Evolutionary conservation across 2,888 invertebrate genomes (phyloP), one percentile per base, ranked within the genome.

Genomic region (Pheosia gnoma): DNA sequence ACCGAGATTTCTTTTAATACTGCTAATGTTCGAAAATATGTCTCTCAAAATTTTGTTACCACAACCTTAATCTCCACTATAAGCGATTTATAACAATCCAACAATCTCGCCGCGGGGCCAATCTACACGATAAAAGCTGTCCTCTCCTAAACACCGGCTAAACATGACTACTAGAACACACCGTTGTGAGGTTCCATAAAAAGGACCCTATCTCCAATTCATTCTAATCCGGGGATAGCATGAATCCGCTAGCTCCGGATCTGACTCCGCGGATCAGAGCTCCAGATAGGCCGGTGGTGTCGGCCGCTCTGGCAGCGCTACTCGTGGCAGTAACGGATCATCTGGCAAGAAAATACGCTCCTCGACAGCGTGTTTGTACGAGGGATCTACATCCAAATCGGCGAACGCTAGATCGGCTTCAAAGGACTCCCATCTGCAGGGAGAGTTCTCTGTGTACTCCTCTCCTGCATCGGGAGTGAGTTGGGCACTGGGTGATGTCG

Each of bases 391-490:
- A 77, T 95, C 95, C 66, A 95, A 90, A 77, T 95, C 94, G 61
- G 95, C 94, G 65, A 95, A 83, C 67, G 95, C 95, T 70, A 95
- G 81, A 82, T 95, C 95, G 58, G 95, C 91, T 83, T 95, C 95
- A 45, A 95, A 91, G 36, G 95, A 91, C 82, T 95, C 95, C 95
- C 95, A 95, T 61, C 95, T 91, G 69, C 95, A 95, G 55, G 94
- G 94, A 60, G 91, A 91, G 45, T 81, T 77, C 68, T 89, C 90
- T 11, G 91, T 91, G 73, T 90, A 90, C 63, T 88, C 86, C 62
- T 91, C 91, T 5, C 87, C 89, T 58, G 93, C 94, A 49, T 94
- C 94, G 13, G 95, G 94, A 11, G 95, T 95, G 1, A 95, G 87
- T 74, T 94, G 91, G 59, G 95, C 95, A 73, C 95, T 95, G 1